Evolutionary conservation across 2,888 invertebrate genomes (phyloP), one percentile per base, ranked within the genome.

Genomic region (Neuroscelio doddi): DNA sequence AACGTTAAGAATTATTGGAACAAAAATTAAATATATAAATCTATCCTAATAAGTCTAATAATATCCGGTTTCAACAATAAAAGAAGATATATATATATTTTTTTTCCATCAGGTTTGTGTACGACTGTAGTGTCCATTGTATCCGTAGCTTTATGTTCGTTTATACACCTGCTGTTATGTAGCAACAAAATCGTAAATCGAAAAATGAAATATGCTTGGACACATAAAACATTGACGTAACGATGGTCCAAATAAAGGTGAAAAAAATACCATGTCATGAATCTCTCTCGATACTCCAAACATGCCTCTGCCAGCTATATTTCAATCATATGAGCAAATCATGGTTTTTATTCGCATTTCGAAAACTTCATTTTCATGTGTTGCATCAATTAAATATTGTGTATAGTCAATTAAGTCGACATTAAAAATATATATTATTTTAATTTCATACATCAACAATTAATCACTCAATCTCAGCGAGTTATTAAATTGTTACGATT

Each of bases 151-250:
- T 56, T 56, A 56, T 42, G 26, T 26, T 15, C 32, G 24, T 26
- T 32, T 21, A 47, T 16, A 30, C 42, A 49, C 34, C 47, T 39
- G 56, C 47, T 34, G 27, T 49, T 53, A 50, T 57, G 67, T 29
- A 57, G 27, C 47, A 26, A 50, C 59, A 27, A 53, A 56, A 70
- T 75, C 76, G 72, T 78, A 77, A 78, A 77, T 76, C 73, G 75
- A 70, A 66, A 69, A 67, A 72, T 74, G 76, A 78, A 72, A 68
- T 61, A 39, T 50, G 44, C 50, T 32, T 59, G 58, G 62, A 64
- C 59, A 62, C 72, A 72, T 78, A 73, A 78, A 78, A 75, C 71
- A 77, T 74, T 72, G 71, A 71, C 72, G 57, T 69, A 69, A 30
- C 55, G 38, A 56, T 47, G 16, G 55, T 39, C 32, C 21, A 21